A percentile compares a stretch with the other conserved stretches of the same genome.
Evolutionary conservation across 2,888 invertebrate genomes (phyloP).

Genomic region (Linnaemya vulpina): DNA sequence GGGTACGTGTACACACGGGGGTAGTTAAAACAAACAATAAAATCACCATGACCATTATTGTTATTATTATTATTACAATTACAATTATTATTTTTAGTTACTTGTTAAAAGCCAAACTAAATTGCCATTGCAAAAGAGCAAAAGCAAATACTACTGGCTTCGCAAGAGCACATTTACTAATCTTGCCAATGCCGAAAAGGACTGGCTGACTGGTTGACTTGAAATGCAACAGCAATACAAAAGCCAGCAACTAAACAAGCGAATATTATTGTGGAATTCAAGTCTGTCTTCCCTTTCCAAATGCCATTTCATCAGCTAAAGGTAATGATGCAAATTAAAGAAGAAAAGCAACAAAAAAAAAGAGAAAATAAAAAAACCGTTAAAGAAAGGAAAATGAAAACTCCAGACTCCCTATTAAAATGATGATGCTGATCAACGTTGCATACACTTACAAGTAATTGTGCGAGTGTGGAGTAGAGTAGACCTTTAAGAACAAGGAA

Average conservation of each 20-base stretch:
- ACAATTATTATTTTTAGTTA: slow-evolving; percentile 55
- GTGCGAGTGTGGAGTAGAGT: slow-evolving; percentile 31
- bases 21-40: slow-evolving; percentile 46
- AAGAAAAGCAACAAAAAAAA: slow-evolving; percentile 4
- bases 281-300: slow-evolving; percentile 21
- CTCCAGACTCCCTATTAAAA: slow-evolving; percentile 60
- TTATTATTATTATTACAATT: slow-evolving; percentile 41
- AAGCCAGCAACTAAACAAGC: slow-evolving; percentile 23
- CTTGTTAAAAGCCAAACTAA: slow-evolving; percentile 38
- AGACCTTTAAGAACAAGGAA: slow-evolving; percentile 69
- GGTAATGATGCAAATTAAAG: slow-evolving; percentile 70
- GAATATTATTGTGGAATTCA: slow-evolving; percentile 42
- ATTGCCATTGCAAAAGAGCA: slow-evolving; percentile 68
- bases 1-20: neutral
- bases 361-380: neutral
- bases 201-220: slow-evolving; percentile 3
- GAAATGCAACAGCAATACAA: slow-evolving; percentile 37
- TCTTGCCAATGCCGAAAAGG: slow-evolving; percentile 9
- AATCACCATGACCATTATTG: slow-evolving; percentile 42
- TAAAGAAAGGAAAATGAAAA: slow-evolving; percentile 23
- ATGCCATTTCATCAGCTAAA: slow-evolving; percentile 38
- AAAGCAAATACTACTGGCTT: slow-evolving; percentile 54
- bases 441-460: neutral
- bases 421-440: slow-evolving; percentile 54
- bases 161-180: slow-evolving; percentile 19